Percentiles rank a stretch among this genome's conserved stretches.
Conservation (phyloP, 1,140 invertebrate genomes). For the Globodera rostochiensis region DNA sequence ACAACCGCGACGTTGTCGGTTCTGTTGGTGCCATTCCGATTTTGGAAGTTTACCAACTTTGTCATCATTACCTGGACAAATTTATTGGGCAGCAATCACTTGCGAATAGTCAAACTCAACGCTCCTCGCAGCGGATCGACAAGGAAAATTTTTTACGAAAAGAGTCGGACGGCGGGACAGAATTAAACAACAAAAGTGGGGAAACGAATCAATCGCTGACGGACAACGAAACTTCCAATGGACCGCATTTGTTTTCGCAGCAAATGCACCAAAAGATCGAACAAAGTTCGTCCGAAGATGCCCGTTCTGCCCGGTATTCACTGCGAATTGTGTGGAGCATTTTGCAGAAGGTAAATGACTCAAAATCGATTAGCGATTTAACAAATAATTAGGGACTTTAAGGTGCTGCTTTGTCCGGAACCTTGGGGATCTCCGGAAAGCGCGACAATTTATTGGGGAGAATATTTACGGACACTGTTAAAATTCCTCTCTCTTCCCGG, state of each 20-base stretch:
- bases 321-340: constrained; percentile 38
- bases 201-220: background rate
- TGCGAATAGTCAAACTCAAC: constrained; percentile 7
- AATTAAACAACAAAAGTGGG: background rate
- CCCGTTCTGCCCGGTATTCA: constrained; percentile 12
- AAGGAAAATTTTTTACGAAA: background rate
- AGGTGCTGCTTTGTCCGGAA: background rate
- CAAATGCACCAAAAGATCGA: constrained; percentile 12
- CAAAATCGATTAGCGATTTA: background rate
- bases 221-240: constrained; percentile 17
- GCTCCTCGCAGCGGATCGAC: background rate
- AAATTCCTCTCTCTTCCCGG: constrained; percentile 26
- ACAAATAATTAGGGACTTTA: background rate
- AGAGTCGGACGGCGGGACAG: background rate
- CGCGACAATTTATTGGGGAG: constrained; percentile 36
- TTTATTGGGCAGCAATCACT: background rate
- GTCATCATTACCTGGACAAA: background rate
- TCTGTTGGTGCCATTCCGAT: background rate
- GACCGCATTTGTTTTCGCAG: background rate
- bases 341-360: constrained; percentile 8
- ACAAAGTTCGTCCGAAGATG: background rate
- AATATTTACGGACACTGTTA: constrained; percentile 28
- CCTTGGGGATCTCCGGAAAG: background rate
- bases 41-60: constrained; percentile 1
- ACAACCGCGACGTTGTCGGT: background rate